These are phyloP conservation scores for Gasterosteus nipponicus DNA, from an alignment of 2,113 vertebrate genomes.

Conservation along the genomic window DNA sequence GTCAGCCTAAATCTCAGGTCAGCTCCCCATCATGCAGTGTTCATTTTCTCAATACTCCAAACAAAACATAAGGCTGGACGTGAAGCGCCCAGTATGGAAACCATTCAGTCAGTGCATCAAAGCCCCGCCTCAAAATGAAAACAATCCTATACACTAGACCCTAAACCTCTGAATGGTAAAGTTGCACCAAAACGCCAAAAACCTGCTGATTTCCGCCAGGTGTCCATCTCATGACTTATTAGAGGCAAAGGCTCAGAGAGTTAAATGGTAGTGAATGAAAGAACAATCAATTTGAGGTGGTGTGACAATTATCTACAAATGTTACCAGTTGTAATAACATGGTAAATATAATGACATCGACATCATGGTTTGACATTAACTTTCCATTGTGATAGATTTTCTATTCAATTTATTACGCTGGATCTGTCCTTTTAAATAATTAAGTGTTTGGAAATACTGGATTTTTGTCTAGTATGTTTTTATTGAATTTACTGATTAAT, in stretches of 20 bases:
- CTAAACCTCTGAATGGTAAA: not conserved
- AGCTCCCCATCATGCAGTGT: not conserved
- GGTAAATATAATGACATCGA: too few relatives aligned
- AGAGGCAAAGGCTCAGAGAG: not conserved
- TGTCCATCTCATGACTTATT: not conserved
- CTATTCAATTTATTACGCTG: not conserved
- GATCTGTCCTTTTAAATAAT: not conserved
- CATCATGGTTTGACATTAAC: not conserved
- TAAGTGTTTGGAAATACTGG: not conserved
- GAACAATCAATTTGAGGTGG: not conserved
- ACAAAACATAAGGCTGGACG: not conserved
- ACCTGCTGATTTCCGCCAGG: not conserved
- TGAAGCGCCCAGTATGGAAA: not conserved
- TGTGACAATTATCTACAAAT: not conserved
- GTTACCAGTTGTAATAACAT: not conserved
- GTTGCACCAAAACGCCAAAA: not conserved
- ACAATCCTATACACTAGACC: not conserved
- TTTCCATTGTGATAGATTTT: not conserved
- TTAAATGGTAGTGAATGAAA: not conserved
- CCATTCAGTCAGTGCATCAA: not conserved
- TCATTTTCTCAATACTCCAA: not conserved
- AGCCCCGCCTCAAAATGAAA: not conserved
- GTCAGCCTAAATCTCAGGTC: not conserved
- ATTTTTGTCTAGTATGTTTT: not conserved
- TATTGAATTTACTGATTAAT: not conserved